These are phyloP conservation scores for Ectemnius lituratus DNA, from an alignment of 2,888 invertebrate species.

Conservation along the genomic window DNA sequence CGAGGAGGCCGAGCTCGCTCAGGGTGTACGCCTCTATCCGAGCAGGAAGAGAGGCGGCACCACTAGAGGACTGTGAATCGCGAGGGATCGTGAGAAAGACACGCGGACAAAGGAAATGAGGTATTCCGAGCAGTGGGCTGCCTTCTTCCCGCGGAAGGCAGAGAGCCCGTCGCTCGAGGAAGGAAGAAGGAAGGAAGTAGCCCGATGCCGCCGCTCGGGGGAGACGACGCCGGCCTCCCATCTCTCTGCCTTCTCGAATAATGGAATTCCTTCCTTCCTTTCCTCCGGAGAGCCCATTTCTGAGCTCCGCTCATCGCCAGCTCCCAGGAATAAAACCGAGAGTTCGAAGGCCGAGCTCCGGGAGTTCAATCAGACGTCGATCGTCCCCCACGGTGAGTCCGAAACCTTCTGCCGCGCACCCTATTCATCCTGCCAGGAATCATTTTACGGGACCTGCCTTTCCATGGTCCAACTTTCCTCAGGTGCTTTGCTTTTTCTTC, in stretches of 20 bases:
- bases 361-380: slow-evolving; percentile 51
- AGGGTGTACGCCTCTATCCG: background rate
- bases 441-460: no score
- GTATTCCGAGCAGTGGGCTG: slow-evolving; percentile 54
- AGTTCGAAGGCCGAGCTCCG: slow-evolving; percentile 20
- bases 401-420: no score
- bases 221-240: slow-evolving; percentile 26
- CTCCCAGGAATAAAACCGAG: slow-evolving; percentile 49
- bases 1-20: slow-evolving; percentile 8
- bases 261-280: slow-evolving; percentile 63
- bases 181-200: slow-evolving; percentile 43
- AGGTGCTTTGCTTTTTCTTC: no score
- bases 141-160: slow-evolving; percentile 31
- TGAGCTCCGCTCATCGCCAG: slow-evolving; percentile 28
- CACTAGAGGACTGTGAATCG: slow-evolving; percentile 37
- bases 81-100: slow-evolving; percentile 54
- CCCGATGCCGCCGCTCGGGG: slow-evolving; percentile 30
- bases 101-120: slow-evolving; percentile 64
- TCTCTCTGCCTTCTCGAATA: slow-evolving; percentile 53
- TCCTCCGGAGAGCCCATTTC: slow-evolving; percentile 7
- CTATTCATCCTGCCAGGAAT: no score
- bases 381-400: slow-evolving; percentile 6
- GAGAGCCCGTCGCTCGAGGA: slow-evolving; percentile 3
- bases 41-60: no score
- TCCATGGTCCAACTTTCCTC: no score